Percentiles rank a stretch among this genome's conserved stretches.
These are phyloP conservation scores for Rhabdophis nuchalis DNA, from an alignment of 2,797 vertebrate genomes.

Conservation along the genomic window DNA sequence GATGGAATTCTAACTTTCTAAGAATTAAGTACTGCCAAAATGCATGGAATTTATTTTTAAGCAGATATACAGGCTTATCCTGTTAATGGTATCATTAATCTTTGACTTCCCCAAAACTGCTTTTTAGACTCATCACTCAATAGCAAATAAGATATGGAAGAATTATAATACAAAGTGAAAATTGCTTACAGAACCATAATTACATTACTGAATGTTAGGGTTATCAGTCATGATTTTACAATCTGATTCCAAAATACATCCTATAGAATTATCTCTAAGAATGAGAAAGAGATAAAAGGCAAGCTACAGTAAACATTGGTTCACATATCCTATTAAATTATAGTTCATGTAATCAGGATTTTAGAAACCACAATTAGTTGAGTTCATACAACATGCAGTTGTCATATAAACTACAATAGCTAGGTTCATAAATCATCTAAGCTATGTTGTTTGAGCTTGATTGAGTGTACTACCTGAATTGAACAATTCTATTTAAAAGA, in stretches of 20 bases:
- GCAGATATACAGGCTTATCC: background rate
- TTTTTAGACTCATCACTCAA: too few species aligned
- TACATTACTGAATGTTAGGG: background rate
- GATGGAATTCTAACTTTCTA: background rate
- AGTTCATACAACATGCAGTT: background rate
- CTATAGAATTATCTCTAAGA: background rate
- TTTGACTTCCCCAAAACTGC: background rate
- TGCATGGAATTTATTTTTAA: background rate
- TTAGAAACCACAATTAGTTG: background rate
- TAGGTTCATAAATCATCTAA: background rate
- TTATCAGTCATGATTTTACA: background rate
- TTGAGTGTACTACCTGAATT: background rate
- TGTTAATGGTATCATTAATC: background rate
- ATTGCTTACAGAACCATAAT: background rate
- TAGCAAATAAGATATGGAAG: background rate
- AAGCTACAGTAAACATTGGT: background rate
- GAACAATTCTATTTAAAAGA: background rate
- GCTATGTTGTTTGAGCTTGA: background rate
- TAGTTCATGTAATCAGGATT: background rate
- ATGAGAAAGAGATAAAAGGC: background rate
- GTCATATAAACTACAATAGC: background rate
- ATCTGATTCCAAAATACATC: background rate
- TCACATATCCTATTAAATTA: background rate
- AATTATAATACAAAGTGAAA: background rate
- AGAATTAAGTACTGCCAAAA: background rate